Base-by-base conservation (phyloP, 2,888 invertebrate species). In the Euspilapteryx auroguttella region DNA sequence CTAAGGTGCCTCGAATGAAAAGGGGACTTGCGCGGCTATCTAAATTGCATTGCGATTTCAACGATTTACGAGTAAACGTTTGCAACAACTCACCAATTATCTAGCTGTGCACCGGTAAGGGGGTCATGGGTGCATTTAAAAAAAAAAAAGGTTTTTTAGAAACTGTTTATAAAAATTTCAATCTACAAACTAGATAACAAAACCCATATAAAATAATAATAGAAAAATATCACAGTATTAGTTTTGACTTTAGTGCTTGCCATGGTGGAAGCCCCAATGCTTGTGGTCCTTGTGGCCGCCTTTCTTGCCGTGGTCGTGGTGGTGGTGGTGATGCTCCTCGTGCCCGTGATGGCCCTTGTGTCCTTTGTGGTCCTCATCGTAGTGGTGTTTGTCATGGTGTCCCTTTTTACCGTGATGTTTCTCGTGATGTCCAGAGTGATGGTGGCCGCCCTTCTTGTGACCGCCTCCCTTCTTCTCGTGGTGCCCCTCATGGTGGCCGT, bases 161-260 rank as follows among this genome's bases (percentile, higher is more conserved):
- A n/a, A n/a, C n/a, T n/a, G n/a, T n/a, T n/a, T n/a, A n/a, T n/a
- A n/a, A n/a, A n/a, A n/a, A n/a, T n/a, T n/a, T n/a, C n/a, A n/a
- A n/a, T n/a, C n/a, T 23, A 13, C 17, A 17, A 6, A 17, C 17
- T 17, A 17, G 5, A 6, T 8, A 17, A 17, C 17, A 17, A 17
- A 17, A n/a, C n/a, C n/a, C n/a, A n/a, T n/a, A n/a, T n/a, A n/a
- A 17, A 17, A 17, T 8, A 17, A 17, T 8, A 8, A 17, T 17
- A 17, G 17, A 17, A 17, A 6, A 17, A 17, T 17, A 17, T 17
- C 17, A 17, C 17, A 17, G 21, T 30, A 12, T 29, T 29, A 14
- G 25, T 24, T 4, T 8, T 7, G 21, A 12, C 9, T 9, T 8
- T 17, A 17, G 17, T 17, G 17, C 17, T 17, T 17, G 5, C 17